Evolutionary conservation across 2,888 invertebrate genomes (phyloP).

Genomic region (Drosophila prolongata): DNA sequence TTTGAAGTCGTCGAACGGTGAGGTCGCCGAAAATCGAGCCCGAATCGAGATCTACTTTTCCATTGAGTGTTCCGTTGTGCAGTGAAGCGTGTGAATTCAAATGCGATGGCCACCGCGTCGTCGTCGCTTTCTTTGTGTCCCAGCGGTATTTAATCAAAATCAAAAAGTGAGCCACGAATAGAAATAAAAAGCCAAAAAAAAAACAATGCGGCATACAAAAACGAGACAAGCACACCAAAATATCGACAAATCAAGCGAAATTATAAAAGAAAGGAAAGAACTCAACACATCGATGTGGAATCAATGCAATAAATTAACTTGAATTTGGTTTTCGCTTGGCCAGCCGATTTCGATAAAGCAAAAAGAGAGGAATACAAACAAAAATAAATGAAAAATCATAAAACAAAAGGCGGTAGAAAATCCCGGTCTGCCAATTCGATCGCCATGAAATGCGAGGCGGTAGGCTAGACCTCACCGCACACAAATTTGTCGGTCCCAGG

Average conservation of each 20-base stretch:
- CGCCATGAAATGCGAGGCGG: conserved; percentile 51
- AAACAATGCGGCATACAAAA: conserved; percentile 44
- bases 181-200: conserved; percentile 13
- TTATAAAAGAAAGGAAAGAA: conserved; percentile 74
- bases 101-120: conserved; percentile 59
- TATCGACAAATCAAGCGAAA: conserved; percentile 74
- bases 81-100: conserved; percentile 70
- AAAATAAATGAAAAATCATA: conserved; percentile 52
- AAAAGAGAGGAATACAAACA: conserved; percentile 12
- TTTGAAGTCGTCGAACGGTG: background rate
- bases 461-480: background rate
- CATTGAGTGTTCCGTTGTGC: conserved; percentile 38
- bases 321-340: conserved; percentile 59
- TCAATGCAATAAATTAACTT: conserved; percentile 79
- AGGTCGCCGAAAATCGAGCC: conserved; percentile 13
- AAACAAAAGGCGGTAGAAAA: conserved; percentile 31
- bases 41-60: conserved; percentile 20
- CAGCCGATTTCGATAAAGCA: conserved; percentile 54
- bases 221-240: conserved; percentile 55
- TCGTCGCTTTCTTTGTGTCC: conserved; percentile 69
- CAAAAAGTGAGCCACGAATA: conserved; percentile 20
- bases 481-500: conserved; percentile 1
- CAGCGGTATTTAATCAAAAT: conserved; percentile 60
- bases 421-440: conserved; percentile 34
- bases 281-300: conserved; percentile 77